Base-by-base conservation (phyloP, 2,797 vertebrate genomes). In the Manis javanica region DNA sequence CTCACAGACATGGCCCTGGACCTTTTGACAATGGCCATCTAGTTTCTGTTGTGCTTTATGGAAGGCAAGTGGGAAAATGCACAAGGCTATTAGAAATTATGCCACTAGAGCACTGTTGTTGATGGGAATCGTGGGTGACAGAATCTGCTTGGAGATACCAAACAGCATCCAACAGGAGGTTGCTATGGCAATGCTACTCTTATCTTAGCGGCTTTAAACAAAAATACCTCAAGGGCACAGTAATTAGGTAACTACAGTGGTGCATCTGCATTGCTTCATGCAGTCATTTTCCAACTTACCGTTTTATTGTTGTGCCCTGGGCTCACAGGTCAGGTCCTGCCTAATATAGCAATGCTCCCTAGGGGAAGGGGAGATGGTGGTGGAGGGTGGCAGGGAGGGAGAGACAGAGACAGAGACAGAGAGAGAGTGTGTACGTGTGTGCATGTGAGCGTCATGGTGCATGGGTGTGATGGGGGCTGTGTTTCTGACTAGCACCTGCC, bases 241-340 rank as follows among this genome's bases (percentile, higher is more conserved):
- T 97, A 95, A 97, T 97, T 96, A 97, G 97, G 97, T 97, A 95
- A 98, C 91, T 97, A 39, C 97, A 97, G 81, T 96, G 96, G 78
- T 13, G 69, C 64, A 53, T 92, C 96, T 84, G 64, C 8, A 10
- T 26, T 63, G 63, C 61, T 66, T 78, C 31, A 21, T 29, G 46
- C 37, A 75, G 92, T 85, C 87, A 75, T 91, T 96, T 97, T 61
- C 81, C 81, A 88, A 6, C 72, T 87, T 74, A 75, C 46, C 34
- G 4, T 55, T 51, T 75, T 69, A 82, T 81, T 63, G 68, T 13
- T 68, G 94, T 55, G 63, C 42, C 53, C 53, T 63, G 26, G 87
- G 64, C 37, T 79, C 84, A 61, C 5, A 31, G 71, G 24, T 19
- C n/a, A 31, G 71, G 24, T 19, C n/a, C 72, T 55, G 24, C 34